Conservation (phyloP, 2,888 invertebrate genomes). For the Drosophila austrosaltans region DNA sequence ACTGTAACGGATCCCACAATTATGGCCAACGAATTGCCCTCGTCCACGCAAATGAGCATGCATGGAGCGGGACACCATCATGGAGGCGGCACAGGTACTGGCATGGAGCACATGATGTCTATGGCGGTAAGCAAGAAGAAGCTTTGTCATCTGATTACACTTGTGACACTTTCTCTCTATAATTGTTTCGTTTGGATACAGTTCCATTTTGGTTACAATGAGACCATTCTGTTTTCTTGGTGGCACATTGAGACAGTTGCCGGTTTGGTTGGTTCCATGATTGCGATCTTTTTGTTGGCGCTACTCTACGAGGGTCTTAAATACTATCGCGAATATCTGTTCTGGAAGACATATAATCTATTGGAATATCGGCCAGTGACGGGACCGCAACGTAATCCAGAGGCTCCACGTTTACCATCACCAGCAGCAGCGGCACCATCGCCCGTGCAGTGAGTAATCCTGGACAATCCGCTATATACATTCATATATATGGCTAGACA, state of each 20-base stretch:
- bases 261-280: conserved; percentile 94
- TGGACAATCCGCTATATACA: neutral
- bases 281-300: conserved; percentile 95
- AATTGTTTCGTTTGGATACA: conserved; percentile 75
- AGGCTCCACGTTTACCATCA: conserved; percentile 86
- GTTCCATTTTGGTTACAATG: conserved; percentile 91
- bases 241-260: conserved; percentile 91
- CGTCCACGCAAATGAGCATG: conserved; percentile 43
- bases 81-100: conserved; percentile 60
- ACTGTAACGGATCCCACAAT: conserved; percentile 49
- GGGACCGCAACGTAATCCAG: conserved; percentile 85
- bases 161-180: too few species aligned
- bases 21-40: conserved; percentile 38
- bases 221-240: conserved; percentile 91
- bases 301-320: conserved; percentile 95
- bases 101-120: conserved; percentile 83
- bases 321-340: conserved; percentile 90
- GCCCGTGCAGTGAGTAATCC: conserved; percentile 89
- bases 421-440: conserved; percentile 82
- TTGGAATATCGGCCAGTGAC: conserved; percentile 93
- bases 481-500: neutral
- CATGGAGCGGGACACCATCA: conserved; percentile 58
- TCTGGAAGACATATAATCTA: conserved; percentile 94
- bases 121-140: conserved; percentile 80
- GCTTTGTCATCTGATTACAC: too few species aligned